A percentile compares a stretch with the other conserved stretches of the same genome.
Evolutionary conservation across 2,888 invertebrate species (phyloP).

Genomic region (Mallateleia sp.): DNA sequence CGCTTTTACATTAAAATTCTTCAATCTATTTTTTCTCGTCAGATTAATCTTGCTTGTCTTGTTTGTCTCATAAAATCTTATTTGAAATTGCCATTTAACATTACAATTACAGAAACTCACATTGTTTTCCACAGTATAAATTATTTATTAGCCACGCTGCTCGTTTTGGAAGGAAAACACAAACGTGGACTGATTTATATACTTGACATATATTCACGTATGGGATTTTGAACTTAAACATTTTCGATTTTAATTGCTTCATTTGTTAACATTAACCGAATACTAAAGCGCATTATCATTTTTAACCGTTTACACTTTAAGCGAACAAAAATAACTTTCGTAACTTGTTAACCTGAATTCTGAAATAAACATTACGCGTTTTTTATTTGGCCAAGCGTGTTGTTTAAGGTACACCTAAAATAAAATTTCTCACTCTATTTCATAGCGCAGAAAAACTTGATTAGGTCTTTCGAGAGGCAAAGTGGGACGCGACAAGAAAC

Average conservation of each 20-base stretch:
- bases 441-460: conserved; percentile 11
- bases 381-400: no score
- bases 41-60: no score
- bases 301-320: no score
- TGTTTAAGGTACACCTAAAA: neutral
- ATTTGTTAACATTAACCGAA: conserved; percentile 11
- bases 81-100: no score
- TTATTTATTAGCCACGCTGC: conserved; percentile 34
- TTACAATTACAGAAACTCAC: neutral
- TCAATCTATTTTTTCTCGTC: no score
- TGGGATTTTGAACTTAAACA: conserved; percentile 29
- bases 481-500: conserved; percentile 41
- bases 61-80: no score
- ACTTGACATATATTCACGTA: conserved; percentile 57
- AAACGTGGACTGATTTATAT: conserved; percentile 28
- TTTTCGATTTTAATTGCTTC: conserved; percentile 23
- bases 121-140: conserved; percentile 39
- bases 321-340: no score
- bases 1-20: no score
- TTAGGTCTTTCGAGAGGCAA: conserved; percentile 21
- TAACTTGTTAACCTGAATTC: no score
- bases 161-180: conserved; percentile 42
- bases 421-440: neutral
- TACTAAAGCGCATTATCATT: no score
- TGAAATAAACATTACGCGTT: no score